A percentile compares a stretch with the other conserved stretches of the same genome.
Conservation (phyloP, 2,888 invertebrate genomes). For the Hirtodrosophila duncani region DNA sequence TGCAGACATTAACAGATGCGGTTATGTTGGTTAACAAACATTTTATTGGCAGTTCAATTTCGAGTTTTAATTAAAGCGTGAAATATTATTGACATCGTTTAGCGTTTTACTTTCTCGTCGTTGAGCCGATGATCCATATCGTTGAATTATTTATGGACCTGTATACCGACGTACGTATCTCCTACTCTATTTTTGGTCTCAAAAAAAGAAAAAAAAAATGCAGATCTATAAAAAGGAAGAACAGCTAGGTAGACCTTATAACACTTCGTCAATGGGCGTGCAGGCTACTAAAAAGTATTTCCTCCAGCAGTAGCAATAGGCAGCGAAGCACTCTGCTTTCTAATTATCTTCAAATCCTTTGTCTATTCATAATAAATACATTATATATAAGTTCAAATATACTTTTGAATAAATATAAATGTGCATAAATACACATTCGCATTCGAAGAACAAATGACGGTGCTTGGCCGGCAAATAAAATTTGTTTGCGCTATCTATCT, state of each 20-base stretch:
- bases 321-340: background rate
- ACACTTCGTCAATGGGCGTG: too few species aligned
- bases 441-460: background rate
- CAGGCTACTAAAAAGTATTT: too few species aligned
- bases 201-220: too few species aligned
- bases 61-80: slow-evolving; percentile 67
- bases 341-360: background rate
- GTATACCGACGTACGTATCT: background rate
- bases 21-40: slow-evolving; percentile 71
- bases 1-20: slow-evolving; percentile 63
- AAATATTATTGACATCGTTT: slow-evolving; percentile 44
- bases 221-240: too few species aligned
- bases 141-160: background rate
- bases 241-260: too few species aligned
- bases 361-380: background rate
- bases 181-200: too few species aligned
- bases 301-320: too few species aligned
- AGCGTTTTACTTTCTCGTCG: background rate
- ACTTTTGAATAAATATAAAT: background rate
- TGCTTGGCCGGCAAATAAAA: too few species aligned
- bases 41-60: slow-evolving; percentile 68
- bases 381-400: background rate
- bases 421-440: background rate
- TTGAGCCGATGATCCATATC: background rate
- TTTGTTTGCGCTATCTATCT: too few species aligned